Percentiles rank a stretch among this genome's conserved stretches.
Evolutionary conservation across 2,888 invertebrate species (phyloP).

Genomic region (Idaea aversata): DNA sequence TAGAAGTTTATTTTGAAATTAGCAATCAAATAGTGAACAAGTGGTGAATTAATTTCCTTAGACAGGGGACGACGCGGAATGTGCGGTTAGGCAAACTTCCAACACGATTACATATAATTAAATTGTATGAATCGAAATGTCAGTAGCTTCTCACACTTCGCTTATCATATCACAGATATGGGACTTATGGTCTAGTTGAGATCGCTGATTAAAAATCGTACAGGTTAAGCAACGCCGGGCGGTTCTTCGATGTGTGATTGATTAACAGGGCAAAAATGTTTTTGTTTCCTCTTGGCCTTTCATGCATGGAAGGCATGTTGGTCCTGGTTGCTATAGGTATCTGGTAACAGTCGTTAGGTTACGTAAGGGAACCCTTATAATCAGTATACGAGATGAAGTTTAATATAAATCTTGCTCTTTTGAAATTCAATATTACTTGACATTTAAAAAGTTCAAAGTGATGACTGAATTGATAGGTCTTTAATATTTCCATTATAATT

Average conservation of each 20-base stretch:
- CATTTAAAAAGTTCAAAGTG: not conserved
- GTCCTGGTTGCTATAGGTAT: too few relatives aligned
- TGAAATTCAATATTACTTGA: not conserved
- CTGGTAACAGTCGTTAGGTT: too few relatives aligned
- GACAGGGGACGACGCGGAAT: constrained; percentile 24
- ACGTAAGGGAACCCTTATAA: too few relatives aligned
- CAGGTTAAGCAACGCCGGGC: too few relatives aligned
- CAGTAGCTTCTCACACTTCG: constrained; percentile 43
- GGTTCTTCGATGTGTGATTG: too few relatives aligned
- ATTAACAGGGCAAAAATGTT: too few relatives aligned
- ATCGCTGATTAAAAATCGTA: too few relatives aligned
- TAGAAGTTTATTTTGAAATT: constrained; percentile 14
- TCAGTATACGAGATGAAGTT: too few relatives aligned
- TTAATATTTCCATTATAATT: not conserved
- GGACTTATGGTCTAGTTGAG: not conserved
- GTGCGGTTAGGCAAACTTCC: constrained; percentile 28
- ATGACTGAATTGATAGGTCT: not conserved
- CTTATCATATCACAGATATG: constrained; percentile 6
- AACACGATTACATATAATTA: constrained; percentile 31
- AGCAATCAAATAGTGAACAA: constrained; percentile 15
- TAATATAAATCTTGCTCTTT: not conserved
- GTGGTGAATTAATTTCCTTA: constrained; percentile 17
- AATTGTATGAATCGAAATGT: constrained; percentile 48
- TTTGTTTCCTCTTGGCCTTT: too few relatives aligned
- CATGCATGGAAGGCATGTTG: too few relatives aligned